These are phyloP conservation scores for Parazoanthus swiftii DNA, from an alignment of 92 coral and sea anemone genomes.

Conservation along the genomic window DNA sequence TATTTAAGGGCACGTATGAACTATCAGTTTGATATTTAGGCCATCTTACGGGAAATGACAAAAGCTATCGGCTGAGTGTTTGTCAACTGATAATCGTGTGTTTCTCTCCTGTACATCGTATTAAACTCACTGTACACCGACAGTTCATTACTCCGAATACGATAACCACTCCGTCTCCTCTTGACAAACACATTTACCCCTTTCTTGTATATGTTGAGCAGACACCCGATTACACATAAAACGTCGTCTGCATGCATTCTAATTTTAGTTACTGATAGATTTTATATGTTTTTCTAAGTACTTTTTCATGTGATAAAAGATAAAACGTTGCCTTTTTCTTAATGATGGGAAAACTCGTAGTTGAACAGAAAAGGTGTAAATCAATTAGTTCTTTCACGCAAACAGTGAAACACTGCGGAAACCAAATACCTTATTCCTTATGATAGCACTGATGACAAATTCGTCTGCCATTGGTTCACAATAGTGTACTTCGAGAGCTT, in stretches of 20 bases:
- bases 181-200: not conserved
- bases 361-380: not conserved
- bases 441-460: not conserved
- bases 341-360: not conserved
- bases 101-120: not conserved
- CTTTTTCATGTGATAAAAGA: not conserved
- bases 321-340: not conserved
- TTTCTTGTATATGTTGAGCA: not conserved
- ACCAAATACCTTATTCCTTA: too few relatives aligned
- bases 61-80: not conserved
- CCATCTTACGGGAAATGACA: too few relatives aligned
- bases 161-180: conserved; percentile 31
- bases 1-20: too few relatives aligned
- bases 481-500: not conserved
- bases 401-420: not conserved
- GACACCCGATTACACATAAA: not conserved
- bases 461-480: not conserved
- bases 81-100: not conserved
- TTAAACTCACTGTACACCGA: not conserved
- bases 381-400: not conserved
- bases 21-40: too few relatives aligned
- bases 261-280: not conserved
- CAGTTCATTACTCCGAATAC: not conserved
- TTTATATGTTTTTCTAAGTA: not conserved
- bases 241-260: not conserved